These are phyloP conservation scores for Eupelmus urozonus DNA, from an alignment of 2,888 invertebrate species.

Conservation along the genomic window DNA sequence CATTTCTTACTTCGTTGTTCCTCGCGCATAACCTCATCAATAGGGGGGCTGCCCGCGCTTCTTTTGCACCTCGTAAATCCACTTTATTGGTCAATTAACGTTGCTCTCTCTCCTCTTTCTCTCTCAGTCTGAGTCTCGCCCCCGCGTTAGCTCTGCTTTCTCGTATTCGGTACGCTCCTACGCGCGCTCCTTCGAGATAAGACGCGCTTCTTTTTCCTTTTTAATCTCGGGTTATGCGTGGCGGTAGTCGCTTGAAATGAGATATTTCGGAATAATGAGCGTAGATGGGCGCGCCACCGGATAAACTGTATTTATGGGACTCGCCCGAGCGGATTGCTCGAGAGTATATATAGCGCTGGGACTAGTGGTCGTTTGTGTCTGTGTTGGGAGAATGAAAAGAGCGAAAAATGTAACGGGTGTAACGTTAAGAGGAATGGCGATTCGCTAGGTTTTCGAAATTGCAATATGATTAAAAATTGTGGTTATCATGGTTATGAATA, in stretches of 20 bases:
- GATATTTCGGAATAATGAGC: conserved; percentile 77
- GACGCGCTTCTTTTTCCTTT: conserved; percentile 15
- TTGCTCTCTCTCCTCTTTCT: conserved; percentile 56
- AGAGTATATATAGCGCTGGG: conserved; percentile 60
- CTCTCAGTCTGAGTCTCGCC: conserved; percentile 51
- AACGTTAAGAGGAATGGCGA: no score
- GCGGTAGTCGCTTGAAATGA: conserved; percentile 69
- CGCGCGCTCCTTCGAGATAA: conserved; percentile 15
- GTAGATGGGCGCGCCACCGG: conserved; percentile 75
- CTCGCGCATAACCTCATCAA: conserved; percentile 65
- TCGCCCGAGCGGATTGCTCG: conserved; percentile 60
- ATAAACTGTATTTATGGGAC: conserved; percentile 76
- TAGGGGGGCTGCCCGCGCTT: conserved; percentile 59
- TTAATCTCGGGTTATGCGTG: conserved; percentile 18
- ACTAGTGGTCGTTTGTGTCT: no score
- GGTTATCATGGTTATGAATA: no score
- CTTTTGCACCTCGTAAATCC: conserved; percentile 72
- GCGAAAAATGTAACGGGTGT: conserved; percentile 58
- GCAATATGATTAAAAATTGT: no score
- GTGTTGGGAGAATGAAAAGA: conserved; percentile 13
- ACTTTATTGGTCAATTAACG: conserved; percentile 77
- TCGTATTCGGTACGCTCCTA: conserved; percentile 33
- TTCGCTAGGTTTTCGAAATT: no score
- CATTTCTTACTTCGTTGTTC: background rate
- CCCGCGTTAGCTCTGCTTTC: no score